These are phyloP conservation scores for Sebastes fasciatus DNA, from an alignment of 2,113 vertebrate species.

Conservation along the genomic window DNA sequence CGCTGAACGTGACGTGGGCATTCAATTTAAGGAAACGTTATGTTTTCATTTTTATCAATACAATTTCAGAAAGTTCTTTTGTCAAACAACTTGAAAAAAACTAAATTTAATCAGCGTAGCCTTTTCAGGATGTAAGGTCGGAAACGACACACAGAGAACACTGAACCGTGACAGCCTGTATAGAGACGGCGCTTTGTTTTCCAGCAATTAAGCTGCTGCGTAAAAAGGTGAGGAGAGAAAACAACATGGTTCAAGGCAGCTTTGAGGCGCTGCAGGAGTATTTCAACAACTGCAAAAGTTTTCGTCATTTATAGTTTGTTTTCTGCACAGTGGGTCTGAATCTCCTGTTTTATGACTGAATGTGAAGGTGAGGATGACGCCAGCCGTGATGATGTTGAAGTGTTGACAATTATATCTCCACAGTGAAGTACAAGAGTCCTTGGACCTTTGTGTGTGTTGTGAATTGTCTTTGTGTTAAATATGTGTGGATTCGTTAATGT, in stretches of 20 bases:
- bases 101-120: not conserved
- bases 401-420: not conserved
- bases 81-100: not conserved
- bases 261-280: not conserved
- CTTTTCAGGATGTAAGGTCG: not conserved
- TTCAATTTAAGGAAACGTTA: not conserved
- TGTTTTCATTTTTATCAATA: not conserved
- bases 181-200: not conserved
- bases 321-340: not conserved
- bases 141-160: not conserved
- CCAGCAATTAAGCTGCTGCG: not conserved
- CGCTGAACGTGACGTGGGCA: not conserved
- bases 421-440: constrained; percentile 1
- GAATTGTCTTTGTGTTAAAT: constrained; percentile 3
- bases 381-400: not conserved
- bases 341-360: not conserved
- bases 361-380: not conserved
- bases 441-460: constrained; percentile 2
- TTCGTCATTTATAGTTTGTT: not conserved
- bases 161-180: not conserved
- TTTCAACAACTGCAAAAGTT: not conserved
- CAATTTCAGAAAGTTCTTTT: not conserved
- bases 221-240: constrained; percentile 6
- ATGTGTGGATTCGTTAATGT: constrained; percentile 9
- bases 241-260: not conserved